Evolutionary conservation across 2,113 vertebrate genomes (phyloP), one percentile per base, ranked within the genome.

Genomic region (Zootoca vivipara): DNA sequence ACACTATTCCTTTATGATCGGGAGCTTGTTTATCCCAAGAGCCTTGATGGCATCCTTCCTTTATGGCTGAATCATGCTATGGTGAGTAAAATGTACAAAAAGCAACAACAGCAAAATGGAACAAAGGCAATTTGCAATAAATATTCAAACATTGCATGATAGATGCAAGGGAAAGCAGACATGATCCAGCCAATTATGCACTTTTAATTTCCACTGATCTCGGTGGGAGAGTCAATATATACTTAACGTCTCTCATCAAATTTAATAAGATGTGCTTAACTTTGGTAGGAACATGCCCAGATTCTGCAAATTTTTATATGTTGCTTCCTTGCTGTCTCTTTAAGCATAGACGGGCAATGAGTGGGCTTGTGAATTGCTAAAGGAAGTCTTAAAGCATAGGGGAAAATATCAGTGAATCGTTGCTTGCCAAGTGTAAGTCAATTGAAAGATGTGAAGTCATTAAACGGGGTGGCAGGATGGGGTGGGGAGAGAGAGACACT

Each of bases 41-140:
- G 73, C 22, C 91, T 99, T 5, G 98, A 99, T 83, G 33, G 22
- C 38, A 82, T 98, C 93, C 96, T 99, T 89, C 98, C 98, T 0
- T 75, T 52, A 1, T 99, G 98, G 98, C 65, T 98, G 77, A 99
- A 99, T 90, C 98, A 99, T 0, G 96, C 98, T 20, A 96, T 98
- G 98, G 98, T 99, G 91, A 96, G 98, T 97, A 89, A 85, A 42
- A 91, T 91, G 13, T 22, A 26, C n/a, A n/a, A n/a, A n/a, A 85
- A 70, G 52, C 30, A 18, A 18, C 9, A 91, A 46, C 64, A 9
- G 24, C 24, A n/a, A 72, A 85, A 78, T 69, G 33, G 85, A 92
- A 87, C 46, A 16, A 82, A 85, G 65, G 12, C 18, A 46, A 42
- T 84, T 86, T 84, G 65, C 74, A 86, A 24, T 0, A 0, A 4